Evolutionary conservation across 2,113 vertebrate species (phyloP).

Genomic region (Eurypyga helias): DNA sequence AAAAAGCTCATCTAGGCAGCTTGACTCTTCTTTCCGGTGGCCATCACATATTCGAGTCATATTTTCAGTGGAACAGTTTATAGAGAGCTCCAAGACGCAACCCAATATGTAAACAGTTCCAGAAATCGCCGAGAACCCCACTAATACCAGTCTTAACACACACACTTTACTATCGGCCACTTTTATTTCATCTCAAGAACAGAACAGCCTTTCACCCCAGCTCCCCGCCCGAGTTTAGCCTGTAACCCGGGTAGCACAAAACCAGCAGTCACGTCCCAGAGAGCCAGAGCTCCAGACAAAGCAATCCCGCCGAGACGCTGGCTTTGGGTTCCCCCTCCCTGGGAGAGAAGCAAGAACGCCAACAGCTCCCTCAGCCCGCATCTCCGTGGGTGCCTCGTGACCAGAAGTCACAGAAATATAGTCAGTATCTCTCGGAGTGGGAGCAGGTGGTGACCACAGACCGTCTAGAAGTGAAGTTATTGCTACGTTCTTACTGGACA

Average conservation of each 20-base stretch:
- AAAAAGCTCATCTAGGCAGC: not conserved
- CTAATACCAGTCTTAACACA: not conserved
- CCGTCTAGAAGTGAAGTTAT: conserved; percentile 25
- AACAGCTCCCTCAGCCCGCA: not conserved
- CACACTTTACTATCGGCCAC: not conserved
- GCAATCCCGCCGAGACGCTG: not conserved
- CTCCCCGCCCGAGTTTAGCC: not conserved
- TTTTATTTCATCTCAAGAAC: conserved; percentile 46
- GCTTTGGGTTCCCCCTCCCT: not conserved
- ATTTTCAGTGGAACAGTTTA: not conserved
- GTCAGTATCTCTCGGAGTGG: not conserved
- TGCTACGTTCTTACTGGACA: conserved; percentile 30
- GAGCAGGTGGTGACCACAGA: not conserved
- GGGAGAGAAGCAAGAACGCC: not conserved
- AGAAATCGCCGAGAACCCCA: not conserved
- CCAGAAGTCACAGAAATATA: not conserved
- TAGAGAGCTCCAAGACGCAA: not conserved
- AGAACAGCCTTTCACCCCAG: not conserved
- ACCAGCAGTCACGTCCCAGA: not conserved
- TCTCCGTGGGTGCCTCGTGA: not conserved
- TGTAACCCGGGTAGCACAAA: not conserved
- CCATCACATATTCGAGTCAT: rapidly evolving
- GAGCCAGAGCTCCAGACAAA: not conserved
- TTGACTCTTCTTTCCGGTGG: not conserved
- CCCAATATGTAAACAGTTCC: not conserved